Evolutionary conservation across 2,888 invertebrate species (phyloP), one percentile per base, ranked within the genome.

Genomic region (Epistrophe eligans): DNA sequence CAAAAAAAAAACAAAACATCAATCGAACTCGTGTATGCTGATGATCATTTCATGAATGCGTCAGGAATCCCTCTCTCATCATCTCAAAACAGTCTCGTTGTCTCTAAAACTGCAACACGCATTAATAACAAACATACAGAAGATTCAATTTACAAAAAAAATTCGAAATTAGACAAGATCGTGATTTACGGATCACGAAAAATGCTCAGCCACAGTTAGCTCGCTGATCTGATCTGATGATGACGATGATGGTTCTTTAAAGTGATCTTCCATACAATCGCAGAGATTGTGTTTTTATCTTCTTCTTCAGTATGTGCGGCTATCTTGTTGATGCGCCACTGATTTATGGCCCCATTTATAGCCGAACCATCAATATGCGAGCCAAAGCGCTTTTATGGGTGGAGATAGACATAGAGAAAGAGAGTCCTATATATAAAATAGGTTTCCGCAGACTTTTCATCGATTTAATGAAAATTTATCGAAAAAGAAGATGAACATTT

Each of bases 161-260:
- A 88, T 3, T 88, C 88, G 89, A 91, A 92, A 91, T 92, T 91
- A 91, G 92, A 92, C 92, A 92, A 91, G 91, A 90, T 90, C 92
- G 91, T 92, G 92, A 92, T 92, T 92, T 92, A 92, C 92, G 91
- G 92, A 91, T 79, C 87, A 66, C 64, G 45, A 70, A 58, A 77
- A 64, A 72, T 50, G 40, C 60, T 52, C 35, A 55, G 28, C 40
- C 40, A 45, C 40, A 45, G 2, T 52, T 50, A 35, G 52, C 48
- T 50, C 24, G 3, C 24, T 24, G 52, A 24, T 50, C 24, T 24
- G 52, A 24, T 70, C 40, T 52, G 67, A 19, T 66, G 24, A 19
- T 43, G 43, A 76, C 48, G 77, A 67, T 81, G 35, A 67, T 77
- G 45, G 32, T 52, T 77, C 19, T 24, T 24, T 70, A 60, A 60